These are phyloP conservation scores for Paratrypauchen microcephalus DNA, from an alignment of 2,797 vertebrate genomes.

Conservation along the genomic window DNA sequence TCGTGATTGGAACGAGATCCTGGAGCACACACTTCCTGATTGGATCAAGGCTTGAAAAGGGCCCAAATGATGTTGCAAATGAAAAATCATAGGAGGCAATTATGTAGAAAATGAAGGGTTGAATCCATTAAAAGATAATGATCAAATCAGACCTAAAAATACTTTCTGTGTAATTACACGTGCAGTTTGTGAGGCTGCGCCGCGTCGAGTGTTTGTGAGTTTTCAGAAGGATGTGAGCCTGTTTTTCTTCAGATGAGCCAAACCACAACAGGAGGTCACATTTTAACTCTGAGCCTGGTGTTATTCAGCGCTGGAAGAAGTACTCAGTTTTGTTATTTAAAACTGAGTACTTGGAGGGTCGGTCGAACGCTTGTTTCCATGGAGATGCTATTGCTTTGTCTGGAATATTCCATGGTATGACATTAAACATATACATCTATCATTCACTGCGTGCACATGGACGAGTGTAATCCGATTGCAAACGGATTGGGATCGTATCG, in stretches of 20 bases:
- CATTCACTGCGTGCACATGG: no score
- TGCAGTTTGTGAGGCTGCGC: conserved; percentile 5
- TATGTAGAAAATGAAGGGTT: not conserved
- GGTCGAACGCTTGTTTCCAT: no score
- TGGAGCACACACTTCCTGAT: conserved; percentile 7
- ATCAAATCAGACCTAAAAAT: conserved; percentile 16
- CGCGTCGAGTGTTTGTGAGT: conserved; percentile 4
- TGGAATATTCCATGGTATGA: no score
- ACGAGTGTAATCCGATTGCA: no score
- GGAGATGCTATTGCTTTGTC: no score
- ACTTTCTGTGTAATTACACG: conserved; percentile 4
- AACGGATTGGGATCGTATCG: no score
- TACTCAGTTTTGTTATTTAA: no score
- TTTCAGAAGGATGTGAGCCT: not conserved
- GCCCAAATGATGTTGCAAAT: conserved; percentile 9
- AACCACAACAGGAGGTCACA: not conserved
- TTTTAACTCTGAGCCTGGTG: not conserved
- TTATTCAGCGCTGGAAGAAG: no score
- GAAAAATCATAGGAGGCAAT: conserved; percentile 11
- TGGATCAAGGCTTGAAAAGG: conserved; percentile 5
- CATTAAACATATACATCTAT: no score
- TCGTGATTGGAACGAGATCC: not conserved
- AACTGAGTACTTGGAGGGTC: no score
- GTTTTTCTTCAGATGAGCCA: conserved; percentile 6
- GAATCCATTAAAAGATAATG: conserved; percentile 14